phyloP scores from a whole-genome alignment of 2,888 invertebrate species.

The Pollenia angustigena region DNA sequence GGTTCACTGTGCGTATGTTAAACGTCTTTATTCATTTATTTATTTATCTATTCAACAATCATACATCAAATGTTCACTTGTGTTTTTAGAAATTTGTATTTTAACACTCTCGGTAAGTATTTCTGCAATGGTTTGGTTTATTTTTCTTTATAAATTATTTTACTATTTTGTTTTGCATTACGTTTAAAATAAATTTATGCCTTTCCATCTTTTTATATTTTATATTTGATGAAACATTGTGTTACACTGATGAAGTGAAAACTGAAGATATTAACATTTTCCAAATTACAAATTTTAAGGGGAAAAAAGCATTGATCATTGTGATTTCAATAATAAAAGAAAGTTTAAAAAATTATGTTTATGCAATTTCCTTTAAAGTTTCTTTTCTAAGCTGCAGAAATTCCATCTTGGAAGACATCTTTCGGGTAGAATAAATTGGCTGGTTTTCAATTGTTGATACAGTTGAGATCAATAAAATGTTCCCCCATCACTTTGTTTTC shows the following conservation, averaged over 20 bases:
- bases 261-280: too few species aligned
- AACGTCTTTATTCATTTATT: too few species aligned
- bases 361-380: too few species aligned
- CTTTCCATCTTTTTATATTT: background rate
- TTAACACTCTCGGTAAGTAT: background rate
- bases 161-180: background rate
- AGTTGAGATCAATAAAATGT: conserved; percentile 39
- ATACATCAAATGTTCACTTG: too few species aligned
- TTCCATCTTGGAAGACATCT: conserved; percentile 18
- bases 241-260: background rate
- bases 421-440: conserved; percentile 26
- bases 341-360: too few species aligned
- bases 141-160: background rate
- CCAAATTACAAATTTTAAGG: too few species aligned
- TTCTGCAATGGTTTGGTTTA: background rate
- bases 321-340: too few species aligned
- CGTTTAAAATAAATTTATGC: background rate
- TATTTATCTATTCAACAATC: too few species aligned
- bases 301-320: too few species aligned
- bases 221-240: background rate
- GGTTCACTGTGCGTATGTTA: too few species aligned
- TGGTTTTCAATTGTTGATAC: conserved; percentile 40
- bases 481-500: conserved; percentile 55
- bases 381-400: background rate
- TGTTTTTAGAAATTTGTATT: too few species aligned